Evolutionary conservation across 2,888 invertebrate genomes (phyloP).

Genomic region (Orthonychiurus folsomi): DNA sequence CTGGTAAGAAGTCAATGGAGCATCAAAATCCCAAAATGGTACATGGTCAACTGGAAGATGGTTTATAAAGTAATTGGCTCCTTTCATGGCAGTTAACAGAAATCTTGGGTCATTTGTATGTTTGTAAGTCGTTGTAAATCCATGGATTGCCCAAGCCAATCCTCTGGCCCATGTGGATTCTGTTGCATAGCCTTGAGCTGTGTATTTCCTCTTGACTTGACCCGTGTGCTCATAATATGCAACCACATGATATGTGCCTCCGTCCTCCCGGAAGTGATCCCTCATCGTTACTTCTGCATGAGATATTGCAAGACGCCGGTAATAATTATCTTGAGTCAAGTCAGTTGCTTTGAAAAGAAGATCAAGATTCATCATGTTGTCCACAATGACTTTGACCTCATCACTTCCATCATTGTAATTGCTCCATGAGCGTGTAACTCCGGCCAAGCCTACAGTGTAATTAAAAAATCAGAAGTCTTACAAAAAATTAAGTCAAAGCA

Average conservation of each 20-base stretch:
- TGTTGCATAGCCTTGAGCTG: conserved; percentile 30
- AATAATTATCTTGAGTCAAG: conserved; percentile 24
- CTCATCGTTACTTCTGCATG: conserved; percentile 31
- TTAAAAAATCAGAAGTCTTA: neutral
- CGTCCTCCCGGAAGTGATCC: conserved; percentile 31
- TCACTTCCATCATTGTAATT: conserved; percentile 22
- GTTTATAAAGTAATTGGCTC: conserved; percentile 26
- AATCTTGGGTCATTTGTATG: conserved; percentile 18
- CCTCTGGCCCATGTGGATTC: conserved; percentile 35
- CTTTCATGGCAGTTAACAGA: conserved; percentile 22
- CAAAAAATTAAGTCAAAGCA: neutral
- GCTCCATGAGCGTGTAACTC: conserved; percentile 34
- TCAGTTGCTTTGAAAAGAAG: conserved; percentile 27
- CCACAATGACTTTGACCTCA: conserved; percentile 33
- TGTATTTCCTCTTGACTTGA: conserved; percentile 27
- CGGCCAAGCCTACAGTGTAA: conserved; percentile 11
- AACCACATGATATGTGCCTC: conserved; percentile 30
- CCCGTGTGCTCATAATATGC: conserved; percentile 30
- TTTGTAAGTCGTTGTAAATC: conserved; percentile 26
- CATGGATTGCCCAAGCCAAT: conserved; percentile 33
- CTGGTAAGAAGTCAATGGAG: conserved; percentile 26
- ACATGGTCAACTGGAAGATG: conserved; percentile 27
- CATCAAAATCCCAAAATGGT: conserved; percentile 35
- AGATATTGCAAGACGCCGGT: conserved; percentile 23
- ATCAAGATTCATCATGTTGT: conserved; percentile 40